A percentile compares a stretch with the other conserved stretches of the same genome.
Conservation (phyloP, 92 coral and sea anemone species). For the Paramuricea clavata region DNA sequence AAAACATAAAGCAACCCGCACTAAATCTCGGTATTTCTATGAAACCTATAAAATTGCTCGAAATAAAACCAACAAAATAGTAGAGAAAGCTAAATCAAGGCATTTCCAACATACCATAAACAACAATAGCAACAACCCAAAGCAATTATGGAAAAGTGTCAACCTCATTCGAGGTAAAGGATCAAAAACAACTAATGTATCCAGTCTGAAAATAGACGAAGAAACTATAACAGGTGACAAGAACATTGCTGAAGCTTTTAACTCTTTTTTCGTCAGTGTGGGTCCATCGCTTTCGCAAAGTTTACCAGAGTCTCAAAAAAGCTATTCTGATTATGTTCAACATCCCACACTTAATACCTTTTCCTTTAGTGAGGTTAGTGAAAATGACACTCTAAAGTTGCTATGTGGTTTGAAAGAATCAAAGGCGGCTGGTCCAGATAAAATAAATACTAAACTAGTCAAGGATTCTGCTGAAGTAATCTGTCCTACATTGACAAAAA, state of each 20-base stretch:
- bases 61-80: slow-evolving; percentile 9
- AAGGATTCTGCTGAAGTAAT: neutral
- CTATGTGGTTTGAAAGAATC: no score
- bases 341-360: no score
- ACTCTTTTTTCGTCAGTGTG: no score
- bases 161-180: slow-evolving; percentile 1
- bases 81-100: neutral
- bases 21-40: neutral
- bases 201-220: neutral
- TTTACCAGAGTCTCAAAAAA: no score
- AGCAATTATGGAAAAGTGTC: neutral
- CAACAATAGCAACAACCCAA: neutral
- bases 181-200: slow-evolving; percentile 3
- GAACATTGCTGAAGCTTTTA: neutral
- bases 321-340: no score
- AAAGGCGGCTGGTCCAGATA: no score
- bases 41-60: slow-evolving; percentile 19
- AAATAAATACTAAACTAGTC: no score
- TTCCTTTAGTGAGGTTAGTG: no score
- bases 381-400: no score
- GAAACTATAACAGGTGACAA: neutral
- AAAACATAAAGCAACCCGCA: neutral
- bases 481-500: neutral
- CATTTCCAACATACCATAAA: neutral
- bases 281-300: no score